Evolutionary conservation across 2,113 vertebrate species (phyloP).

Genomic region (Dasyprocta punctata): DNA sequence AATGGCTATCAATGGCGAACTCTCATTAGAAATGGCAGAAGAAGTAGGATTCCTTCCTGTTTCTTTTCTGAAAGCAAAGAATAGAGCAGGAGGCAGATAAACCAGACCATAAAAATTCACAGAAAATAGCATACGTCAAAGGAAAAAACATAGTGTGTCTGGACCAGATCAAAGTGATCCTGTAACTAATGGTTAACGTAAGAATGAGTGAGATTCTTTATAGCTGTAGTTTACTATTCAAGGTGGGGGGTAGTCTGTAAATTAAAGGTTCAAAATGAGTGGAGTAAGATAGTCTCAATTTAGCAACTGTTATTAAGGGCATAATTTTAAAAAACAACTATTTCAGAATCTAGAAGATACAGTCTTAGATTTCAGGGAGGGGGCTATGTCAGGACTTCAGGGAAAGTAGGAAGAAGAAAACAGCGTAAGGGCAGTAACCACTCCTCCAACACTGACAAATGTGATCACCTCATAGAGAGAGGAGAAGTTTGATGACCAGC

Average conservation of each 20-base stretch:
- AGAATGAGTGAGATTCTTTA: conserved; percentile 10
- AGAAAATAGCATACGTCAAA: conserved; percentile 23
- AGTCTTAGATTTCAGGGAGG: neutral
- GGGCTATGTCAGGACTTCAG: neutral
- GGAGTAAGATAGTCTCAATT: neutral
- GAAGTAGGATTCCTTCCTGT: neutral
- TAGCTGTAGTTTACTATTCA: conserved; percentile 40
- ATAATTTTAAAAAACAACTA: neutral
- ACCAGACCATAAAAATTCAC: neutral
- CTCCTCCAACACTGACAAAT: neutral
- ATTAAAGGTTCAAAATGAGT: conserved; percentile 59
- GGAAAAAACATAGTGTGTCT: neutral
- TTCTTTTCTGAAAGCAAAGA: neutral
- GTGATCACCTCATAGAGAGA: neutral
- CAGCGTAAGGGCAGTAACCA: fast-evolving
- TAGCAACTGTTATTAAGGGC: conserved; percentile 42
- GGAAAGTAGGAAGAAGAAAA: neutral
- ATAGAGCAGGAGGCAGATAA: neutral
- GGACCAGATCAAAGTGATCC: conserved; percentile 48
- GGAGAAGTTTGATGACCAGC: neutral
- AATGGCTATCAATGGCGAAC: neutral
- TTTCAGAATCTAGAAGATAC: neutral
- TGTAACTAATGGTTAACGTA: neutral
- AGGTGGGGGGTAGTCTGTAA: neutral
- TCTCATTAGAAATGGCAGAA: neutral